Evolutionary conservation across 2,797 vertebrate genomes (phyloP).

Genomic region (Peromyscus nudipes): DNA sequence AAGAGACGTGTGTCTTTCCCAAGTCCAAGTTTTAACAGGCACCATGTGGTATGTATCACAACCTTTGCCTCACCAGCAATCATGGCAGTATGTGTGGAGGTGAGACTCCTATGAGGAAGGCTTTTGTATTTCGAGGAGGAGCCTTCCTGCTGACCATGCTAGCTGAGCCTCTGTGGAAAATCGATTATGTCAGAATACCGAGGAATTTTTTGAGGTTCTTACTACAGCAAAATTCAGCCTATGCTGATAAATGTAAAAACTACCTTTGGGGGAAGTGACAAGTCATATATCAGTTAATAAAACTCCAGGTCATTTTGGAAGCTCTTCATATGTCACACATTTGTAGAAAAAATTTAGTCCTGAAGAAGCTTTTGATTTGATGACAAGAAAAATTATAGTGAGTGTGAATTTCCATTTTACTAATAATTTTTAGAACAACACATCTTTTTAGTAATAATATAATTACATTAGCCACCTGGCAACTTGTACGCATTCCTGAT

Average conservation of each 20-base stretch:
- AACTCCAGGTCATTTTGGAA: slow-evolving; percentile 14
- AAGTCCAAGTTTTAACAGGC: neutral
- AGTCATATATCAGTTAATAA: neutral
- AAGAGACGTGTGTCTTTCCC: neutral
- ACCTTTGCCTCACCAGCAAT: neutral
- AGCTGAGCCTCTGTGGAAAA: neutral
- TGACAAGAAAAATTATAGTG: neutral
- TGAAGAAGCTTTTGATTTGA: slow-evolving; percentile 2
- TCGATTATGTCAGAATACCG: neutral
- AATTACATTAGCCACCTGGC: neutral
- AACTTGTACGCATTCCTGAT: slow-evolving; percentile 26
- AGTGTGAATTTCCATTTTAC: neutral
- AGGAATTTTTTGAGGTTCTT: neutral
- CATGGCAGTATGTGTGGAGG: neutral
- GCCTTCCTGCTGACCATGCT: neutral
- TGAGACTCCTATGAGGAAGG: neutral
- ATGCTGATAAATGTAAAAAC: neutral
- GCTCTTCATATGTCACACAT: neutral
- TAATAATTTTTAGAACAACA: slow-evolving; percentile 48
- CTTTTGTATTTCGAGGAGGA: neutral
- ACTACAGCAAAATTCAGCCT: neutral
- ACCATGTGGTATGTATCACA: neutral
- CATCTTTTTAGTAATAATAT: neutral
- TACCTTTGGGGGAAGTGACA: neutral
- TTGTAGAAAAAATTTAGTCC: neutral